Percentiles rank a stretch among this genome's conserved stretches.
Conservation (phyloP, 1,140 invertebrate genomes). For the Anagrus nilaparvatae region DNA sequence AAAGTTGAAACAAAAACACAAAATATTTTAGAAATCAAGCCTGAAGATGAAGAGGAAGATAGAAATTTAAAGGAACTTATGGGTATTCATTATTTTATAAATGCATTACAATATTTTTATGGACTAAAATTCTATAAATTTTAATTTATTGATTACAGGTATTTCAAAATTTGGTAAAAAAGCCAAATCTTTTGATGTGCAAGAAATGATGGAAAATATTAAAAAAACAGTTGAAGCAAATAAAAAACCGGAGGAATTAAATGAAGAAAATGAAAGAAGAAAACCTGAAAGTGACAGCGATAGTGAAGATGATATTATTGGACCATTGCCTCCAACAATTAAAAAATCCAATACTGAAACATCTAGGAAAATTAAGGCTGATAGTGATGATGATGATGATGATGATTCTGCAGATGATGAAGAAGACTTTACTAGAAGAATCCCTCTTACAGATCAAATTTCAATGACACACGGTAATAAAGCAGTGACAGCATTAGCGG, state of each 20-base stretch:
- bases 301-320: constrained; percentile 45
- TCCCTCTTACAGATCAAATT: constrained; percentile 75
- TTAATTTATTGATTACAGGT: too few relatives aligned
- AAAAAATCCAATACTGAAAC: constrained; percentile 18
- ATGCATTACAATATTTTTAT: background rate
- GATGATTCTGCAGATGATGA: constrained; percentile 48
- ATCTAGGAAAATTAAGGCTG: constrained; percentile 15
- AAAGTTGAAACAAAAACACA: constrained; percentile 35
- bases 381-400: constrained; percentile 34
- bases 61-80: constrained; percentile 58
- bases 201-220: constrained; percentile 42
- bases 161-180: constrained; percentile 62
- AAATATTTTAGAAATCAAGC: constrained; percentile 49
- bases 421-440: constrained; percentile 44
- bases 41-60: constrained; percentile 55
- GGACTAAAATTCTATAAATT: too few relatives aligned
- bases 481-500: constrained; percentile 75
- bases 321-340: constrained; percentile 41
- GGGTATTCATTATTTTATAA: constrained; percentile 44
- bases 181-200: constrained; percentile 62
- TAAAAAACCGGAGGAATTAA: constrained; percentile 35
- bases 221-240: constrained; percentile 31
- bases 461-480: constrained; percentile 76
- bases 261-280: constrained; percentile 26
- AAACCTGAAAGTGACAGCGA: constrained; percentile 34